phyloP scores from a whole-genome alignment of 35 echinoderm and acorn worm species.

The Eucidaris tribuloides region DNA sequence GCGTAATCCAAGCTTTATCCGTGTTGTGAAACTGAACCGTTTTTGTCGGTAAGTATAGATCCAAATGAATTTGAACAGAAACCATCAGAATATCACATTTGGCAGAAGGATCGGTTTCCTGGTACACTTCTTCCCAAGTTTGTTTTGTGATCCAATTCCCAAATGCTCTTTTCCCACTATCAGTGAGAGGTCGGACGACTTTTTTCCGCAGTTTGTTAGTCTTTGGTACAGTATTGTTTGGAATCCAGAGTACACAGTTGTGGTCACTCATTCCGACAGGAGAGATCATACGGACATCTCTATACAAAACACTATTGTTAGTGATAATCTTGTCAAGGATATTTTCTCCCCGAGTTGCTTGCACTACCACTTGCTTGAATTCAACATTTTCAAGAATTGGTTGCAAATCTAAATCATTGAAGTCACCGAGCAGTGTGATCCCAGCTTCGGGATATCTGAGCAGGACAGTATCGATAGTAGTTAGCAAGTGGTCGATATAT shows the following conservation, averaged over 20 bases:
- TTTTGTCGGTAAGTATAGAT: too few relatives aligned
- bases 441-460: neutral
- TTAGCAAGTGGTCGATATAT: constrained; percentile 10
- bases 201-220: neutral
- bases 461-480: constrained; percentile 7
- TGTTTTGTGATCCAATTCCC: neutral
- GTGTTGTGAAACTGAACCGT: too few relatives aligned
- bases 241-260: too few relatives aligned
- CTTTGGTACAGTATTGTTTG: too few relatives aligned
- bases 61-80: neutral
- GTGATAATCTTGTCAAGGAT: neutral
- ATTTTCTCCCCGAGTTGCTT: neutral
- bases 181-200: neutral
- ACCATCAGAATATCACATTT: neutral
- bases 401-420: constrained; percentile 37
- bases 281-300: neutral
- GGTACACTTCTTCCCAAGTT: too few relatives aligned
- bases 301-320: neutral
- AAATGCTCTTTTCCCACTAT: neutral
- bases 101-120: neutral
- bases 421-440: constrained; percentile 10
- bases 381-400: neutral
- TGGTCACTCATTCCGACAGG: neutral
- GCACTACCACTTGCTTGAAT: constrained; percentile 34
- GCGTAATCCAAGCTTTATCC: neutral